Evolutionary conservation across 2,888 invertebrate species (phyloP), one percentile per base, ranked within the genome.

Genomic region (Drosophila meridionalis): DNA sequence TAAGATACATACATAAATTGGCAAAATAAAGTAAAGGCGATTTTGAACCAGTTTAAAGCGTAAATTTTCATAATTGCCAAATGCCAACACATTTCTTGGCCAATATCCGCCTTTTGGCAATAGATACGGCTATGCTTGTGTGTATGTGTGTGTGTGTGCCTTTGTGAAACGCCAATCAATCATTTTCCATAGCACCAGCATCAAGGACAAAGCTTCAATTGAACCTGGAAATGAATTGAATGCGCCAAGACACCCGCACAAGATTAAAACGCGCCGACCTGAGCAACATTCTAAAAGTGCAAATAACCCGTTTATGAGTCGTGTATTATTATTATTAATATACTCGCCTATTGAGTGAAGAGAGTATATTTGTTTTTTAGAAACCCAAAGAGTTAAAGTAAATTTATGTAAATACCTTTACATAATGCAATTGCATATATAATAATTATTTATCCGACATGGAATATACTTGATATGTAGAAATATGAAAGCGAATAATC

Each of bases 241-340:
- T 53, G 69, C 55, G 59, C 56, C 45, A 56, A 56, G 42, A 71
- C 78, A 77, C 78, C 78, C 78, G 81, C 78, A 81, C 64, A 57
- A 63, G 45, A 34, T 7, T 52, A 7, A 71, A 58, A 43, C 28
- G 38, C 47, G 28, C 43, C 57, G 40, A 42, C 34, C 30, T n/a
- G 47, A 20, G 36, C 82, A 71, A 89, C 89, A 85, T 85, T 85
- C 84, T 85, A 81, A 84, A 65, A 48, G 7, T 61, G 71, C 80
- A 76, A 65, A 63, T 61, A 67, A 59, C 84, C 82, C 62, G 84
- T 85, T 87, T 73, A 64, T 87, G 74, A 84, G 69, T 74, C 73
- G 87, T 71, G 75, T 81, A 68, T 69, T 50, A 53, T 68, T 55
- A 34, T 30, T 26, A 36, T 30, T n/a, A 11, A 8, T 68, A 63